Percentiles rank a stretch among this genome's conserved stretches.
Evolutionary conservation across 2,113 vertebrate genomes (phyloP).

Genomic region (Sturnus vulgaris): DNA sequence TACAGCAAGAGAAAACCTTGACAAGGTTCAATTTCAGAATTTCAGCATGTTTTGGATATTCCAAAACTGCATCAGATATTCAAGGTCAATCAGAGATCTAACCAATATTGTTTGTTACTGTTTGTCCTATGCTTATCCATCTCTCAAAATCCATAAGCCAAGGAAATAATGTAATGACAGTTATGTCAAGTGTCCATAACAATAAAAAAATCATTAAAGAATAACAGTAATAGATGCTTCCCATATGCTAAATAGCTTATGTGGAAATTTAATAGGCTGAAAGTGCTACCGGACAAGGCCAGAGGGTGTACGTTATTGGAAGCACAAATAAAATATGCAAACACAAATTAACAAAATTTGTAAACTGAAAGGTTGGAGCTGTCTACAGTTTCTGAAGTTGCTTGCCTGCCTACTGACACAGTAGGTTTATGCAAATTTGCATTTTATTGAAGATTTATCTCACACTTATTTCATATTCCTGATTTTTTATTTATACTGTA

Average conservation of each 20-base stretch:
- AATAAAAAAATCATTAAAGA: background rate
- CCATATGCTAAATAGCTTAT: background rate
- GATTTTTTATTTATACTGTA: background rate
- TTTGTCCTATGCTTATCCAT: background rate
- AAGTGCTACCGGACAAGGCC: background rate
- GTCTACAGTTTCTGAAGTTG: background rate
- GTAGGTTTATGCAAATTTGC: background rate
- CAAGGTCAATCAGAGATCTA: background rate
- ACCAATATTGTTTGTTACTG: background rate
- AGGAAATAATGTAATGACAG: background rate
- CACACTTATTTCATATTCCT: background rate
- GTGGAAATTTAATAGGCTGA: background rate
- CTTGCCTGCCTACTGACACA: background rate
- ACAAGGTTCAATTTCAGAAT: background rate
- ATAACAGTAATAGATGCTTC: background rate
- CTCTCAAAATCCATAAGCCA: background rate
- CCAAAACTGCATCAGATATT: background rate
- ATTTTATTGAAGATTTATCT: background rate
- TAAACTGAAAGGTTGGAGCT: background rate
- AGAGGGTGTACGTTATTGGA: background rate
- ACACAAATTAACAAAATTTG: background rate
- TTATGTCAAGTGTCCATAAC: background rate
- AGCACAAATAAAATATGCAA: background rate
- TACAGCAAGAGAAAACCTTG: background rate
- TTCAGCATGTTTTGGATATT: background rate